These are phyloP conservation scores for Lepidochitona cinerea DNA, from an alignment of 2,888 invertebrate genomes.

Conservation along the genomic window DNA sequence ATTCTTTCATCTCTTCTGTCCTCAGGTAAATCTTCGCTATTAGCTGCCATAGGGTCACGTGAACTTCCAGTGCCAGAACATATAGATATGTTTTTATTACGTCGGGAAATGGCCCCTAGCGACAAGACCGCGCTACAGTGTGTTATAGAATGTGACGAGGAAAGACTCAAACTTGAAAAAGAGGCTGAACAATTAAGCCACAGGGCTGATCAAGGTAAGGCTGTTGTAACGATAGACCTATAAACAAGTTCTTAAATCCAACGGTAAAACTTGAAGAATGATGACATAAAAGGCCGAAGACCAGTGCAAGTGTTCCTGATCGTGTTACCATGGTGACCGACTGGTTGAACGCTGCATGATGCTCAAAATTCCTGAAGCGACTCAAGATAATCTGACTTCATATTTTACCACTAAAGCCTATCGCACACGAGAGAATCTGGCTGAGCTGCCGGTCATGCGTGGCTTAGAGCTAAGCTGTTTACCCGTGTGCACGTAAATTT, in stretches of 20 bases:
- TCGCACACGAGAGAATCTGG: too few relatives aligned
- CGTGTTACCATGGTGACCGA: background rate
- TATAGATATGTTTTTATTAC: constrained; percentile 97
- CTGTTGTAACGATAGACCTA: too few relatives aligned
- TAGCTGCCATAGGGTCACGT: constrained; percentile 91
- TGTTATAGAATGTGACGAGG: constrained; percentile 99
- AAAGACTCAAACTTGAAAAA: constrained; percentile 90
- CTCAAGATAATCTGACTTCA: constrained; percentile 11
- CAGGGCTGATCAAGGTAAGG: constrained; percentile 85
- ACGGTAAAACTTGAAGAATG: constrained; percentile 56
- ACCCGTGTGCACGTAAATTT: too few relatives aligned
- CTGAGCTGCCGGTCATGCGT: too few relatives aligned
- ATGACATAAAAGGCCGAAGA: constrained; percentile 66
- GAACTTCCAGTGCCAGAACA: constrained; percentile 96
- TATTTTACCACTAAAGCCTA: too few relatives aligned
- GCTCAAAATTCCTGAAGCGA: constrained; percentile 59
- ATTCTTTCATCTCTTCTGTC: too few relatives aligned
- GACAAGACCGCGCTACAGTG: constrained; percentile 95
- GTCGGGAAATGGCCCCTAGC: constrained; percentile 98
- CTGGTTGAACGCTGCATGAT: constrained; percentile 30
- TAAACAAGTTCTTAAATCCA: too few relatives aligned
- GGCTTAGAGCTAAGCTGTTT: too few relatives aligned
- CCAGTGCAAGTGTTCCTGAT: constrained; percentile 46
- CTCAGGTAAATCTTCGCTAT: constrained; percentile 90
- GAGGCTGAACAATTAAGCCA: constrained; percentile 91